Base-by-base conservation (phyloP, 2,888 invertebrate species). In the Drosophila pseudotalamancana region DNA sequence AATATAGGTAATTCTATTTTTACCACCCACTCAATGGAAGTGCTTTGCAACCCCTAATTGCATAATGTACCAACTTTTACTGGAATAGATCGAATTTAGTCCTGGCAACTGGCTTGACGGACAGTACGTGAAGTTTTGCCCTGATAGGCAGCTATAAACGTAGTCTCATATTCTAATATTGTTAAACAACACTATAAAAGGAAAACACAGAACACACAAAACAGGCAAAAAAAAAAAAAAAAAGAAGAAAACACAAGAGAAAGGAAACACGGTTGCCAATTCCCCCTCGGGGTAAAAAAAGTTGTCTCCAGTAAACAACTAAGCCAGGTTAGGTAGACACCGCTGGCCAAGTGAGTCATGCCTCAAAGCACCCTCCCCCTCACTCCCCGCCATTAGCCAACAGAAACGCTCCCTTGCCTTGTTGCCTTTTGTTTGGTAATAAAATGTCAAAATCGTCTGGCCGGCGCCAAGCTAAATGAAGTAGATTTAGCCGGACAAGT, bases 371-470 rank as follows among this genome's bases (percentile, higher is more conserved):
- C 12, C 43, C 59, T 14, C 11, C 27, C 54, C 11, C 57, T 6
- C 53, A 12, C 9, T 25, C n/a, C 14, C 43, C 27, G 1, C n/a
- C 35, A 5, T 12, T 3, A 8, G 19, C 3, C 16, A 21, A 3
- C 12, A 27, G 29, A 6, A 25, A 12, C 32, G 37, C 11, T 27
- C 19, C 32, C 48, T 45, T 16, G 48, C 51, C 63, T 54, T 70
- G 72, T 65, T 71, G 62, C 57, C 56, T 61, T 73, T 74, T 74
- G 79, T 59, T 61, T 46, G 85, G 87, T 73, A 85, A 87, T 87
- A 84, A 84, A 88, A 88, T 77, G 79, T 77, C 75, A 77, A 76
- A 86, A 73, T 65, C 87, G 87, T 88, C 87, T 86, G 83, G 81
- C 50, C 79, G 87, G 79, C 88, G 88, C 88, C 87, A 72, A 56